Evolutionary conservation across 2,113 vertebrate genomes (phyloP).

Genomic region (Ursus arctos): DNA sequence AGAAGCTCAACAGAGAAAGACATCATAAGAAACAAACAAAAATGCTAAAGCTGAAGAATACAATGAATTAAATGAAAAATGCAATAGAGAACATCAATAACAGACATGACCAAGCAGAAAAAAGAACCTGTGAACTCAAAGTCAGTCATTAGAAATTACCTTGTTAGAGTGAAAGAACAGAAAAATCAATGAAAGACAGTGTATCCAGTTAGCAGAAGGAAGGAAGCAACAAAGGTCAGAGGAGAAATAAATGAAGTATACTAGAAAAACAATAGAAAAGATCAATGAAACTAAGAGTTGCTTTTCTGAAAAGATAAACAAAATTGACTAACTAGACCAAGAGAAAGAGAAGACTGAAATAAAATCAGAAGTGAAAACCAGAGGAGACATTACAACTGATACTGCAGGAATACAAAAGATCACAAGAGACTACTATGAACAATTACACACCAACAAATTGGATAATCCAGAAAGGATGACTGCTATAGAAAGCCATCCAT

Average conservation of each 20-base stretch:
- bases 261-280: background rate
- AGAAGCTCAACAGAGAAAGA: background rate
- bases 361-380: background rate
- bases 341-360: background rate
- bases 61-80: background rate
- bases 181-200: background rate
- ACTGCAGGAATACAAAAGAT: background rate
- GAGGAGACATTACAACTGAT: background rate
- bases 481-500: slow-evolving; percentile 1
- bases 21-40: slow-evolving; percentile 3
- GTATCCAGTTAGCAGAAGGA: background rate
- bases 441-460: background rate
- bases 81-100: background rate
- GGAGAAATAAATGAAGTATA: background rate
- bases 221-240: background rate
- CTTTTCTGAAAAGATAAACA: background rate
- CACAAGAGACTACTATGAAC: background rate
- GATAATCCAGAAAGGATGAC: background rate
- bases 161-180: background rate
- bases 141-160: background rate
- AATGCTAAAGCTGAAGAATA: background rate
- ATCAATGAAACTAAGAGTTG: background rate
- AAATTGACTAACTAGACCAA: background rate
- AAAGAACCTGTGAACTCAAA: background rate
- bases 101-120: background rate